phyloP scores from a whole-genome alignment of 1,140 invertebrate genomes.

The Matsumurasca onukii region DNA sequence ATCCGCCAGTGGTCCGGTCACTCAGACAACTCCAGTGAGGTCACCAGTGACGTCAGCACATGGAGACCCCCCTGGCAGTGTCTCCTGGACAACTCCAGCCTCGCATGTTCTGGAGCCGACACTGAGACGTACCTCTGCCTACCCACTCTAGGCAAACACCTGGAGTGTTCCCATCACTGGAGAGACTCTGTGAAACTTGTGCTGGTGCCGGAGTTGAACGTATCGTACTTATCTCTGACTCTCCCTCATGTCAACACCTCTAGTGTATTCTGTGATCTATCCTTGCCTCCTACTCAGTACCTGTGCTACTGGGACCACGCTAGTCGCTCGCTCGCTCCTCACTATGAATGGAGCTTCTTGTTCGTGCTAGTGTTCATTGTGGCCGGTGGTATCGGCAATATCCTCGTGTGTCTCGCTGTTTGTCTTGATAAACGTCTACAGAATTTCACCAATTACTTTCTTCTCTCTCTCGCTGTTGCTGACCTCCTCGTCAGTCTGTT shows the following conservation, averaged over 20 bases:
- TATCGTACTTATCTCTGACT: not conserved
- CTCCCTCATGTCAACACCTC: not conserved
- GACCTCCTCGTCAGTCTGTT: conserved; percentile 89
- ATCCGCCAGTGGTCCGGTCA: conserved; percentile 2
- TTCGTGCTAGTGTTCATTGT: conserved; percentile 80
- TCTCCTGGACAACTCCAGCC: not conserved
- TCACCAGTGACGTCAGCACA: conserved; percentile 2
- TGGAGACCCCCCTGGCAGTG: not conserved
- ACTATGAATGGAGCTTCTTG: conserved; percentile 70
- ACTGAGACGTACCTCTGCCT: not conserved
- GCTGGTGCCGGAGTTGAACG: not conserved
- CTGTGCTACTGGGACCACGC: not conserved
- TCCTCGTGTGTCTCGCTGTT: conserved; percentile 88
- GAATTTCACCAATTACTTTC: conserved; percentile 94
- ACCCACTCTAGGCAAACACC: not conserved
- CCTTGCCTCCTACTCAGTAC: not conserved
- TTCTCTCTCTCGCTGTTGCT: conserved; percentile 89
- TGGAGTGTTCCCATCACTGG: not conserved
- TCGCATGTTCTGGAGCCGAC: not conserved
- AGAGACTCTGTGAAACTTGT: not conserved
- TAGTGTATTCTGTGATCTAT: not conserved
- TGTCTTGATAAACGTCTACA: conserved; percentile 80
- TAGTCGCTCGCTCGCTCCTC: not conserved
- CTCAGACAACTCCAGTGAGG: not conserved
- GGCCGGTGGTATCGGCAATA: conserved; percentile 87